phyloP scores from a whole-genome alignment of 1,140 invertebrate species.

The Dendrolimus kikuchii region DNA sequence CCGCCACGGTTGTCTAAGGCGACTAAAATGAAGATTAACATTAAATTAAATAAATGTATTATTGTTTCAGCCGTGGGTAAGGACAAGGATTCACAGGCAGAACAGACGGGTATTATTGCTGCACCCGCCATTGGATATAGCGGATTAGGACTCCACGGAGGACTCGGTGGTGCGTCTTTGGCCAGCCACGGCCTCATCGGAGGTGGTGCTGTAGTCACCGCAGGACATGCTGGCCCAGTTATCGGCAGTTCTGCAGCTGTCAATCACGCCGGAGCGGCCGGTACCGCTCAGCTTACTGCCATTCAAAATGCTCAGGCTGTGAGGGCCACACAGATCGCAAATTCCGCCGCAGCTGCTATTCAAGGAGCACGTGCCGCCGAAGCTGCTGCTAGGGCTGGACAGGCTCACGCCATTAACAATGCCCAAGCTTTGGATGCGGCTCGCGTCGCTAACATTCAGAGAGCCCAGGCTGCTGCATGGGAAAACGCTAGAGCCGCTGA shows the following conservation, averaged over 20 bases:
- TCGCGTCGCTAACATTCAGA: slow-evolving; percentile 50
- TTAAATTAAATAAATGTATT: neutral
- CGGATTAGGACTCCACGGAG: slow-evolving; percentile 11
- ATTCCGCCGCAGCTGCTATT: slow-evolving; percentile 52
- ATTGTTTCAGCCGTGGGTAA: slow-evolving; percentile 30
- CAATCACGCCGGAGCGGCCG: slow-evolving; percentile 49
- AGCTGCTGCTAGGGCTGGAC: slow-evolving; percentile 46
- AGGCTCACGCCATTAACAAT: slow-evolving; percentile 49
- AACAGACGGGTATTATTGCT: slow-evolving; percentile 27
- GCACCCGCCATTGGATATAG: slow-evolving; percentile 15
- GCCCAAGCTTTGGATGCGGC: slow-evolving; percentile 55
- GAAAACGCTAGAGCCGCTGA: slow-evolving; percentile 56
- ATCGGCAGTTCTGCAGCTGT: slow-evolving; percentile 38
- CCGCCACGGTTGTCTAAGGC: too few relatives aligned
- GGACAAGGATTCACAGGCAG: slow-evolving; percentile 32
- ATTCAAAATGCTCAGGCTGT: slow-evolving; percentile 64
- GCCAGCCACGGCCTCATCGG: slow-evolving; percentile 11
- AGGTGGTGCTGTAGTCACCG: slow-evolving; percentile 4
- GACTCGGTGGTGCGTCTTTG: slow-evolving; percentile 15
- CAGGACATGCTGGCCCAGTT: slow-evolving; percentile 19
- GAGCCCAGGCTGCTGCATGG: slow-evolving; percentile 52
- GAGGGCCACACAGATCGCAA: slow-evolving; percentile 50
- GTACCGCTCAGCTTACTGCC: slow-evolving; percentile 53
- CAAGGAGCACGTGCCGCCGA: slow-evolving; percentile 52
- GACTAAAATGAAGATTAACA: too few relatives aligned